These are phyloP conservation scores for Callosobruchus maculatus DNA, from an alignment of 2,888 invertebrate species.

Conservation along the genomic window DNA sequence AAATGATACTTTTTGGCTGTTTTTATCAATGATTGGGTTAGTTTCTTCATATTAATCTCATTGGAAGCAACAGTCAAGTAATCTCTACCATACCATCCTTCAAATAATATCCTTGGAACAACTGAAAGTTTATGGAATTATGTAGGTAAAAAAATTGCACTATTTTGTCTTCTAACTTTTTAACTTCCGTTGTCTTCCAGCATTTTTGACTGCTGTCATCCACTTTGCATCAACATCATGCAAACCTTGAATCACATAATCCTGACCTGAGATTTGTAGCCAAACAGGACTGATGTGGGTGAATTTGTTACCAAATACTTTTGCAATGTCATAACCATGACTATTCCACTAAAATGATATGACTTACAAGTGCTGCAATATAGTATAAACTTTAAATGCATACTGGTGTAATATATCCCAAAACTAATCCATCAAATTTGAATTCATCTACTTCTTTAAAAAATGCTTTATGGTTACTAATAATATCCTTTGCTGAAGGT, in stretches of 20 bases:
- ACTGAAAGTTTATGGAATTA: slow-evolving; percentile 55
- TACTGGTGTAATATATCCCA: slow-evolving; percentile 92
- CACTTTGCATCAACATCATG: slow-evolving; percentile 86
- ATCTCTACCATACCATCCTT: slow-evolving; percentile 77
- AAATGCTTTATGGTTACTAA: slow-evolving; percentile 72
- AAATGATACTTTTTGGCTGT: slow-evolving; percentile 67
- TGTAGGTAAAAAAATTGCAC: not conserved
- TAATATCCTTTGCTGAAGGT: slow-evolving; percentile 68
- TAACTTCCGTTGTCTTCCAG: slow-evolving; percentile 53
- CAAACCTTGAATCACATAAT: slow-evolving; percentile 65
- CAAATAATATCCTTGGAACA: slow-evolving; percentile 85
- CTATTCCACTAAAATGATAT: slow-evolving; percentile 78
- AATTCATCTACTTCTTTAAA: slow-evolving; percentile 64
- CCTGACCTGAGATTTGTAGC: slow-evolving; percentile 76
- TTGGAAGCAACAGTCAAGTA: slow-evolving; percentile 68
- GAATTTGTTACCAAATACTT: slow-evolving; percentile 84
- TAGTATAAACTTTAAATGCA: slow-evolving; percentile 32
- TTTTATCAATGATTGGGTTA: slow-evolving; percentile 66
- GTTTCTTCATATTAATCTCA: slow-evolving; percentile 62
- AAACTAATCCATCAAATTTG: slow-evolving; percentile 68
- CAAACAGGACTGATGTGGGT: slow-evolving; percentile 92
- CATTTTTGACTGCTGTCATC: slow-evolving; percentile 68
- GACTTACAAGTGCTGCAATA: not conserved
- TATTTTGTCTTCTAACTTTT: slow-evolving; percentile 54
- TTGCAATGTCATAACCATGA: slow-evolving; percentile 90